A percentile compares a stretch with the other conserved stretches of the same genome.
Conservation (phyloP, 1,140 invertebrate genomes). For the Homarus americanus region DNA sequence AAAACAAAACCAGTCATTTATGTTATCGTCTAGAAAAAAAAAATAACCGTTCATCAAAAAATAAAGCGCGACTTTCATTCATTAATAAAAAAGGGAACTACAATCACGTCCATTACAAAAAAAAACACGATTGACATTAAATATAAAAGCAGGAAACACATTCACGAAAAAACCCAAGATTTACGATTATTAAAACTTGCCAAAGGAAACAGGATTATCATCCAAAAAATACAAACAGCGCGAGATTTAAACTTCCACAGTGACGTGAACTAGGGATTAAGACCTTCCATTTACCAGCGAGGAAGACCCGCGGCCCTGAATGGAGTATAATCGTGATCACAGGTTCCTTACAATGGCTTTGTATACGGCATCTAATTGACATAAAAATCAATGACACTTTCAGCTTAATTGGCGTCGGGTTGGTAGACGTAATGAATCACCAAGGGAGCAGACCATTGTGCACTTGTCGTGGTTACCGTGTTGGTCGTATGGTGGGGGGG, state of each 20-base stretch:
- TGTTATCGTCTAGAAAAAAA: too few relatives aligned
- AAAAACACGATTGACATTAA: too few relatives aligned
- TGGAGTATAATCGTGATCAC: not conserved
- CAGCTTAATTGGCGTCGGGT: constrained; percentile 8
- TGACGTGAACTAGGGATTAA: too few relatives aligned
- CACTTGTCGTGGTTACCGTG: not conserved
- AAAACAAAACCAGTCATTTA: too few relatives aligned
- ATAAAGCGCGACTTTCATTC: too few relatives aligned
- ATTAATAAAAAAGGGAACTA: too few relatives aligned
- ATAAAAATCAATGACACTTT: not conserved
- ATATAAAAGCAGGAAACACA: too few relatives aligned
- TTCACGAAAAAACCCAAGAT: too few relatives aligned
- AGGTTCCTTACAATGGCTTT: not conserved
- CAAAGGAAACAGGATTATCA: not conserved
- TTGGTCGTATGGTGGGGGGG: not conserved
- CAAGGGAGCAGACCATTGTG: not conserved
- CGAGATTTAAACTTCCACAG: too few relatives aligned
- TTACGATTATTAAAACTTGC: too few relatives aligned
- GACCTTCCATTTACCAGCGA: not conserved
- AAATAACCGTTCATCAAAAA: too few relatives aligned
- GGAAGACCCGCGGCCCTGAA: not conserved
- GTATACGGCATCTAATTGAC: not conserved
- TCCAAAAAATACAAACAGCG: not conserved
- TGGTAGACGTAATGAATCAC: not conserved
- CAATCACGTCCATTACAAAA: too few relatives aligned